A percentile compares a stretch with the other conserved stretches of the same genome.
phyloP scores from a whole-genome alignment of 92 coral and sea anemone species.

The Metridium senile region DNA sequence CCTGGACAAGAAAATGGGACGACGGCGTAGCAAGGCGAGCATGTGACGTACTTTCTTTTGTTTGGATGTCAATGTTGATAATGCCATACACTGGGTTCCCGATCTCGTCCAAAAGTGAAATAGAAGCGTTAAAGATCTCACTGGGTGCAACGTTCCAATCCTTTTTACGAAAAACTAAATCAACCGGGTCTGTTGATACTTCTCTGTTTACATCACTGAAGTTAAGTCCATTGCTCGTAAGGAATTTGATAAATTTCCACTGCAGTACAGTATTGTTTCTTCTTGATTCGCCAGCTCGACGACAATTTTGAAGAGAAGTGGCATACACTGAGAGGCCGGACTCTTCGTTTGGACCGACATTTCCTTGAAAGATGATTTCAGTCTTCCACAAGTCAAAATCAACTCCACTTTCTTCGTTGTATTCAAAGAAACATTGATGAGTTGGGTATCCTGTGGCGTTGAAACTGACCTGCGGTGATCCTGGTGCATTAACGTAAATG shows the following conservation, averaged over 20 bases:
- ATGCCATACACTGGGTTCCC: constrained; percentile 63
- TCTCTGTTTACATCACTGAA: constrained; percentile 38
- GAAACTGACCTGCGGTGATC: constrained; percentile 75
- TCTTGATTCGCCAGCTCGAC: constrained; percentile 66
- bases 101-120: constrained; percentile 56
- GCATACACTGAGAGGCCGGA: constrained; percentile 81
- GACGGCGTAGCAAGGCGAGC: constrained; percentile 63
- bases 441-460: constrained; percentile 64
- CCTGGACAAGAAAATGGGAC: constrained; percentile 59
- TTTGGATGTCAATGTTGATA: constrained; percentile 32
- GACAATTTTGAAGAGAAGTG: constrained; percentile 82
- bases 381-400: constrained; percentile 80
- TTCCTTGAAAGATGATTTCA: constrained; percentile 67
- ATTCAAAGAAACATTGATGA: constrained; percentile 80
- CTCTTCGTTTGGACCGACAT: constrained; percentile 56
- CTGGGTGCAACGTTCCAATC: constrained; percentile 84
- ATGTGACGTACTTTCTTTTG: constrained; percentile 9
- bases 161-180: constrained; percentile 27
- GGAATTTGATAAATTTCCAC: constrained; percentile 74
- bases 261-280: constrained; percentile 68
- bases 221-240: constrained; percentile 33
- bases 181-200: constrained; percentile 80
- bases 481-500: constrained; percentile 71
- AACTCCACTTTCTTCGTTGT: constrained; percentile 39
- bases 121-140: constrained; percentile 53